Conservation (phyloP, 2,888 invertebrate genomes). For the Pammene fasciana region DNA sequence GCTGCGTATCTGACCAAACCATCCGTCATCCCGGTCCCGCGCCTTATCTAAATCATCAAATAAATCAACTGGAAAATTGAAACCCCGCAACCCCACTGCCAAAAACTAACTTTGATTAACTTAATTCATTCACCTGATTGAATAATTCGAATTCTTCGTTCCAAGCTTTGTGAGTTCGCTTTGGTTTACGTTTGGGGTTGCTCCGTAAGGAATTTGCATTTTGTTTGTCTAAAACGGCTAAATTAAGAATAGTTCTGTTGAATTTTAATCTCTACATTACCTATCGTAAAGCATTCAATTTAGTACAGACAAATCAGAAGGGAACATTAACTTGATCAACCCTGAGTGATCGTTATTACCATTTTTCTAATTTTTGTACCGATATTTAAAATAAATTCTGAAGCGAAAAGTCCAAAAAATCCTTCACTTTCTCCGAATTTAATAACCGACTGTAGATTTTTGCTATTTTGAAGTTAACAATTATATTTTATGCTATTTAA, state of each 20-base stretch:
- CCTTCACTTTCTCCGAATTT: background rate
- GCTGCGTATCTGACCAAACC: constrained; percentile 43
- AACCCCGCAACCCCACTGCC: constrained; percentile 52
- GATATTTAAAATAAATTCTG: too few species aligned
- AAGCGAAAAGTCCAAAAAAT: too few species aligned
- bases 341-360: too few species aligned
- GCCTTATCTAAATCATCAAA: constrained; percentile 66
- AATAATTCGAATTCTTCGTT: constrained; percentile 52
- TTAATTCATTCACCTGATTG: constrained; percentile 60
- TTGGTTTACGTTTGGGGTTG: constrained; percentile 35
- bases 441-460: background rate
- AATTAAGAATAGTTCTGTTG: too few species aligned
- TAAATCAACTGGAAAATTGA: constrained; percentile 79
- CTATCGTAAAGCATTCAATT: too few species aligned
- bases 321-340: too few species aligned
- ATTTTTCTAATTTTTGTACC: too few species aligned
- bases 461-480: background rate
- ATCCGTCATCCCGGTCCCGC: constrained; percentile 37
- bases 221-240: background rate
- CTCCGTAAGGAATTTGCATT: background rate
- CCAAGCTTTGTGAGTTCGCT: constrained; percentile 35
- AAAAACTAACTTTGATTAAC: constrained; percentile 69
- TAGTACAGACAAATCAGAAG: too few species aligned
- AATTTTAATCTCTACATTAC: too few species aligned
- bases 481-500: background rate